Percentiles rank a stretch among this genome's conserved stretches.
Evolutionary conservation across 2,888 invertebrate genomes (phyloP).

Genomic region (Hydrotaea cyrtoneurina): DNA sequence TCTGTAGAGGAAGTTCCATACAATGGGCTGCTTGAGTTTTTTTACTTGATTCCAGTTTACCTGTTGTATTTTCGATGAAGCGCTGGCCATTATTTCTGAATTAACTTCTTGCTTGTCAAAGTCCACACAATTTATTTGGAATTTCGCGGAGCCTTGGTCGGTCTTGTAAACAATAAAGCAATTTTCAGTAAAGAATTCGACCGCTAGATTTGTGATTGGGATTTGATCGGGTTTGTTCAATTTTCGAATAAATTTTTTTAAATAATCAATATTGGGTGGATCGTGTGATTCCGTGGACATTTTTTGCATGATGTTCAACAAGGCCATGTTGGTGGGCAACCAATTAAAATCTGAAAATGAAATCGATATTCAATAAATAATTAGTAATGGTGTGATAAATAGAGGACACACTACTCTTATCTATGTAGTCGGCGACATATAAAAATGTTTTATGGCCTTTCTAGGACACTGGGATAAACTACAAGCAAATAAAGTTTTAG

Average conservation of each 20-base stretch:
- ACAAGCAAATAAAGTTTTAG: too few species aligned
- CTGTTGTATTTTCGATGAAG: conserved; percentile 60
- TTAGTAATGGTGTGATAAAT: neutral
- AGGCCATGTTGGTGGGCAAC: conserved; percentile 65
- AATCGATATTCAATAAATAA: conserved; percentile 15
- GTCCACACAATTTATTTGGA: conserved; percentile 31
- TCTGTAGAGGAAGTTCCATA: too few species aligned
- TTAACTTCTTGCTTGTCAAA: neutral
- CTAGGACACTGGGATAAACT: too few species aligned
- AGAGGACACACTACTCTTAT: too few species aligned
- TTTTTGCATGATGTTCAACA: conserved; percentile 61
- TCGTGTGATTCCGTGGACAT: neutral
- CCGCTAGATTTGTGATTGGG: neutral
- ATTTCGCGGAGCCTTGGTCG: neutral
- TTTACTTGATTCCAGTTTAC: conserved; percentile 46
- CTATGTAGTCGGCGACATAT: too few species aligned
- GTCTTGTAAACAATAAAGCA: conserved; percentile 32
- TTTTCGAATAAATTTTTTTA: conserved; percentile 41
- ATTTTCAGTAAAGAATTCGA: conserved; percentile 42
- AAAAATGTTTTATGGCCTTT: too few species aligned
- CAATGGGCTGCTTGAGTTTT: neutral
- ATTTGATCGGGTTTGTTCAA: neutral
- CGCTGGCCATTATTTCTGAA: conserved; percentile 20
- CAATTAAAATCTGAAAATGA: conserved; percentile 68
- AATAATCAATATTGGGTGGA: conserved; percentile 1